Evolutionary conservation across 35 echinoderm and acorn worm genomes (phyloP), one percentile per base, ranked within the genome.

Genomic region (Apostichopus japonicus): DNA sequence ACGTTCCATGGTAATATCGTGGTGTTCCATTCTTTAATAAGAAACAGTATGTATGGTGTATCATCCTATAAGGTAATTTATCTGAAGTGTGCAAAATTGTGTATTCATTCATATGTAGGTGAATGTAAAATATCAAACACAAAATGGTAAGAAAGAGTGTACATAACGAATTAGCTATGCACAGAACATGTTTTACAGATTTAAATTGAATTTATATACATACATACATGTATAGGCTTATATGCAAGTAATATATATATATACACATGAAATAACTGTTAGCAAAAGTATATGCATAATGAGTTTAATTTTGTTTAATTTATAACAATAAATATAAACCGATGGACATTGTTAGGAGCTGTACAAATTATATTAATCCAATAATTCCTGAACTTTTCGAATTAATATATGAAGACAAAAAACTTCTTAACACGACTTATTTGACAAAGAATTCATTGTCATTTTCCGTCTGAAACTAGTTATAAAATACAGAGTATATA

Each of bases 141-240:
- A 79, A 8, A 78, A 23, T 24, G n/a, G 77, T 79, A 22, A 79
- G 22, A 23, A 83, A 8, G 15, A 83, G n/a, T n/a, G 79, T 52
- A 83, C 33, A 83, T 83, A 83, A 83, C 54, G 16, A 83, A 15
- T 83, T 52, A 83, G 79, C 79, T 83, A 83, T 83, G 79, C 79
- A 83, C 79, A 53, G 10, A 67, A 67, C 7, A 67, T 17, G 63
- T 67, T 11, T 67, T 3, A 67, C 11, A 8, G 63, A 67, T 67
- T 10, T 67, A 67, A 67, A 67, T 67, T 67, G 6, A 67, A 65
- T 65, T 65, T 65, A 65, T 65, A 65, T 17, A 65, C 7, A 65
- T 65, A 65, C 10, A 65, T 65, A 65, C 17, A 13, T 17, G 17
- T 65, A 17, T 65, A 65, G 62, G 62, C 62, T 17, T 65, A 65